Evolutionary conservation across 64 coral and sea anemone genomes (phyloP), one percentile per base, ranked within the genome.

Genomic region (Montipora efflorescens): DNA sequence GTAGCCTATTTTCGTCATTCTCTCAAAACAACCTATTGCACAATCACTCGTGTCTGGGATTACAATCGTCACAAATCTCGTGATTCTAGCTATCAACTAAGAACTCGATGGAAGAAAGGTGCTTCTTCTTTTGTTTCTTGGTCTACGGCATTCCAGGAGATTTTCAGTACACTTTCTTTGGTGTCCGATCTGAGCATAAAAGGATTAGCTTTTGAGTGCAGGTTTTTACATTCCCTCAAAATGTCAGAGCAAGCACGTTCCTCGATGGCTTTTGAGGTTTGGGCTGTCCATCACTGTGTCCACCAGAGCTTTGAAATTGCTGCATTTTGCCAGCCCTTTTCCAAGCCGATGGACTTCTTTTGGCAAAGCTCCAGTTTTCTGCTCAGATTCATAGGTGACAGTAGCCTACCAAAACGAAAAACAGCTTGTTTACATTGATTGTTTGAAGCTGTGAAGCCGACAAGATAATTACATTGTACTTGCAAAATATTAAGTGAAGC

Each of bases 71-170:
- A 36, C 36, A 36, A 36, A 36, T 36, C 36, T 36, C 36, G 36
- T 36, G 36, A 36, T 36, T 36, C 36, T 36, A 36, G 36, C 36
- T 71, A 45, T 81, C 53, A 51, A 25, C 28, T 36, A 70, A 91
- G 52, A 48, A 58, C 45, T 48, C 47, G 28, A 66, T 48, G 47
- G 20, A 81, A 48, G 14, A 91, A 48, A 16, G 64, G 78, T 43
- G 89, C 59, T 50, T 91, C 80, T 13, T 81, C 67, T 25, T 72
- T 18, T 22, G 80, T 10, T 80, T 91, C 89, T 62, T 80, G 79
- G 25, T 58, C 76, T 70, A 81, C 20, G 44, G 25, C 44, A 22
- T 80, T 28, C 78, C 89, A 91, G 44, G 76, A 80, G 67, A 91
- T 80, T 11, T 57, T 57, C 53, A 57, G 53, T 7, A 57, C 53